Percentiles rank a stretch among this genome's conserved stretches.
Conservation (phyloP, 2,888 invertebrate species). For the Chirona hameri region DNA sequence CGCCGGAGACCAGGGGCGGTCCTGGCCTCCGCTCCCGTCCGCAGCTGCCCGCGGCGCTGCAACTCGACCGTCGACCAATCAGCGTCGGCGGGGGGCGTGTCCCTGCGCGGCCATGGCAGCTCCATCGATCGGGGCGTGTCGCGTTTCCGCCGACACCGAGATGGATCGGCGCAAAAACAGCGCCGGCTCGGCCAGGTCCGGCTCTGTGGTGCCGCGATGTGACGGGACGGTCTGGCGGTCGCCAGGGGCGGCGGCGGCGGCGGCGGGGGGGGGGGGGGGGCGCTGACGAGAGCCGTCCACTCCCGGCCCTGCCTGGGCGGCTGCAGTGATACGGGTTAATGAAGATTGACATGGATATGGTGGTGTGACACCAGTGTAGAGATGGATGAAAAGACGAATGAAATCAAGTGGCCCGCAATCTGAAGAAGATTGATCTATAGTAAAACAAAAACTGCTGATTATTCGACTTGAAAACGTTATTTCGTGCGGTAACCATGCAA, state of each 20-base stretch:
- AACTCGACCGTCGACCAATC: background rate
- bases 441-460: too few relatives aligned
- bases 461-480: too few relatives aligned
- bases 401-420: too few relatives aligned
- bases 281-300: background rate
- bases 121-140: slow-evolving; percentile 26
- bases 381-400: too few relatives aligned
- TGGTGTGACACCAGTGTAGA: too few relatives aligned
- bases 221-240: background rate
- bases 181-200: background rate
- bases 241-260: background rate
- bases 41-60: background rate
- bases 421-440: too few relatives aligned
- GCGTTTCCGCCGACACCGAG: background rate
- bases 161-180: slow-evolving; percentile 26
- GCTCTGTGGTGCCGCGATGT: background rate
- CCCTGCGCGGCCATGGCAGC: slow-evolving; percentile 9
- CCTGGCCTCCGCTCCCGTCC: background rate
- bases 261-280: background rate
- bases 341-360: too few relatives aligned
- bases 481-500: too few relatives aligned
- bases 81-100: slow-evolving; percentile 6
- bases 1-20: background rate
- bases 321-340: too few relatives aligned
- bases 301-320: background rate